A percentile compares a stretch with the other conserved stretches of the same genome.
These are phyloP conservation scores for Drosophila nannoptera DNA, from an alignment of 1,140 invertebrate species.

Conservation along the genomic window DNA sequence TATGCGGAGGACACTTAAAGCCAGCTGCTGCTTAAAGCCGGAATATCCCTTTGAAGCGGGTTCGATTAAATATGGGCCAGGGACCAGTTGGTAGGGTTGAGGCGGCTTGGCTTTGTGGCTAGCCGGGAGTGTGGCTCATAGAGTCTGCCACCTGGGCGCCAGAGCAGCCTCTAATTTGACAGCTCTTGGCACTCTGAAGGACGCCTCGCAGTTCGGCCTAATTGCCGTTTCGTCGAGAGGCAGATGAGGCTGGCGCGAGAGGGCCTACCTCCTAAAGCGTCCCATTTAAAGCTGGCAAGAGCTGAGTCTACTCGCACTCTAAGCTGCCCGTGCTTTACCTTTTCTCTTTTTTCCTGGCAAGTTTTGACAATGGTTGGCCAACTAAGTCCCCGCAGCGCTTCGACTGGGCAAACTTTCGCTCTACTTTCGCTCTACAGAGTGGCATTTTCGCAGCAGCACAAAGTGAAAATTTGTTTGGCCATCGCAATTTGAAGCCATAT, in stretches of 20 bases:
- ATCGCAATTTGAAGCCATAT: conserved; percentile 18
- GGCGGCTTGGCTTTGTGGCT: too few species aligned
- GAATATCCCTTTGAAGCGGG: not conserved
- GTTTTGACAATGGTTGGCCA: conserved; percentile 20
- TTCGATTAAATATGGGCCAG: not conserved
- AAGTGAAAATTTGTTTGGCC: conserved; percentile 22
- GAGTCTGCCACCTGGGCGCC: conserved; percentile 9
- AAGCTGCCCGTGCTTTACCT: not conserved
- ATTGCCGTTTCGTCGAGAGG: conserved; percentile 46
- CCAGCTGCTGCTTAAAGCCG: not conserved
- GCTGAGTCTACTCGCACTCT: too few species aligned
- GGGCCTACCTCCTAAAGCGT: conserved; percentile 12
- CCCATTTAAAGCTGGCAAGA: too few species aligned
- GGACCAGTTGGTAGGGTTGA: too few species aligned
- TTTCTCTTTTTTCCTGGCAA: conserved; percentile 1
- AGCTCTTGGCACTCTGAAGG: conserved; percentile 8
- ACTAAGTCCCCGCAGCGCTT: conserved; percentile 14
- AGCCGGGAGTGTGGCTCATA: conserved; percentile 15
- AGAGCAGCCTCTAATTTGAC: not conserved
- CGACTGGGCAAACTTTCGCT: not conserved
- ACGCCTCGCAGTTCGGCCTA: conserved; percentile 27
- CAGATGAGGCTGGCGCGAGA: conserved; percentile 24
- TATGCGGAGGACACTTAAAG: conserved; percentile 2
- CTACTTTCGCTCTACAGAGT: not conserved
- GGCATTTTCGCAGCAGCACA: conserved; percentile 1